Conservation (phyloP, 2,113 vertebrate genomes). For the Hassar affinis region DNA sequence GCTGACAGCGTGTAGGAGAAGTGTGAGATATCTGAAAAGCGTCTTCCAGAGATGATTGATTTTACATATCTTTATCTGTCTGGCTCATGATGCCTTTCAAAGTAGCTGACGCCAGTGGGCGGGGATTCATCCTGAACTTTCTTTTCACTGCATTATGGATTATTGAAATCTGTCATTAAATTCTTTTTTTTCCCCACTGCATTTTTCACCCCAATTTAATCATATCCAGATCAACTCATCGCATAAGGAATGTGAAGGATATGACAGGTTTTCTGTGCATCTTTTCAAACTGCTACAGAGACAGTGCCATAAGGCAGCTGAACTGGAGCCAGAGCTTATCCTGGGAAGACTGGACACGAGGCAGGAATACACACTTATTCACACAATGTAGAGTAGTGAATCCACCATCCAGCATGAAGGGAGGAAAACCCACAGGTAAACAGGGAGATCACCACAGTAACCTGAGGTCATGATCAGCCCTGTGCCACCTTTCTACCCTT, state of each 20-base stretch:
- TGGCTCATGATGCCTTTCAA: slow-evolving; percentile 29
- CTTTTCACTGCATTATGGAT: slow-evolving; percentile 55
- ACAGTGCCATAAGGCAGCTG: not conserved
- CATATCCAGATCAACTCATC: not conserved
- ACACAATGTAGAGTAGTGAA: not conserved
- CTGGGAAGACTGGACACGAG: not conserved
- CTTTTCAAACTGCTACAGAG: not conserved
- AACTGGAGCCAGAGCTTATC: not conserved
- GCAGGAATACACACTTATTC: not conserved
- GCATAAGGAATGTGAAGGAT: not conserved
- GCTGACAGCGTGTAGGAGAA: not conserved
- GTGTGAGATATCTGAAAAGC: slow-evolving; percentile 2
- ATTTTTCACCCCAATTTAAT: not conserved
- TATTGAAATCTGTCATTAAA: not conserved
- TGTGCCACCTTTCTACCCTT: not conserved
- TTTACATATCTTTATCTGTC: slow-evolving; percentile 47
- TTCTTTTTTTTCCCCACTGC: too few relatives aligned
- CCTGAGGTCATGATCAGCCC: not conserved
- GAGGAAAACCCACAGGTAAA: not conserved
- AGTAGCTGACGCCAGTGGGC: slow-evolving; percentile 50
- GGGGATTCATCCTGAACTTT: slow-evolving; percentile 53
- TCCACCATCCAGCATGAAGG: not conserved
- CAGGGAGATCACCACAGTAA: not conserved
- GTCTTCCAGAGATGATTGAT: slow-evolving; percentile 45
- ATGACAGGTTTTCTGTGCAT: not conserved